Conservation (phyloP, 2,888 invertebrate species). For the Drosophila longiperda region DNA sequence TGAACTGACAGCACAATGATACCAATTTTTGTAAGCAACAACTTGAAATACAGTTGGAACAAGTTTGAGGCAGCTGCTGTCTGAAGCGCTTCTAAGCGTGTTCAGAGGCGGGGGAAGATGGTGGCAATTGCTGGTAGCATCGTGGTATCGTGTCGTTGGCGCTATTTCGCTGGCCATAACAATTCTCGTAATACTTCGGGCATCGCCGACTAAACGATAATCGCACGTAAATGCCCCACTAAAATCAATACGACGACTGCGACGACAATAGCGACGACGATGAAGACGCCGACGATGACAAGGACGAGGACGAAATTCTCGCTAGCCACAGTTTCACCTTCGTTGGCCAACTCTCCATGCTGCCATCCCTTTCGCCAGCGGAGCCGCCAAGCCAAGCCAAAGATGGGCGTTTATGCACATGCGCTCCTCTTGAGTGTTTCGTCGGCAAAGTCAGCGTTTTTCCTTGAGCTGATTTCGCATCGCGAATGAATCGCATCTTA, state of each 20-base stretch:
- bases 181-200: slow-evolving; percentile 83
- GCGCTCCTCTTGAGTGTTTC: slow-evolving; percentile 58
- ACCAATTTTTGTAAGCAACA: slow-evolving; percentile 44
- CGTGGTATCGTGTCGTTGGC: slow-evolving; percentile 62
- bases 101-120: background rate
- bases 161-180: slow-evolving; percentile 82
- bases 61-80: slow-evolving; percentile 23
- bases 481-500: slow-evolving; percentile 10
- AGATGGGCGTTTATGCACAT: slow-evolving; percentile 79
- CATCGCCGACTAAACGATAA: slow-evolving; percentile 84
- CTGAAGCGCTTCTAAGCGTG: slow-evolving; percentile 1
- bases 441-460: slow-evolving; percentile 12
- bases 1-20: slow-evolving; percentile 16
- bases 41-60: slow-evolving; percentile 33
- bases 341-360: slow-evolving; percentile 48
- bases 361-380: slow-evolving; percentile 60
- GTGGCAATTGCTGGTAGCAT: slow-evolving; percentile 65
- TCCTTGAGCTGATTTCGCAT: slow-evolving; percentile 24
- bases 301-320: slow-evolving; percentile 31
- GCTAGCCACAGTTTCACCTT: slow-evolving; percentile 64
- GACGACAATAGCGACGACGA: slow-evolving; percentile 38
- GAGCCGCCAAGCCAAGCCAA: slow-evolving; percentile 30
- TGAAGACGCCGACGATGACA: slow-evolving; percentile 6
- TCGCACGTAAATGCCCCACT: slow-evolving; percentile 84
- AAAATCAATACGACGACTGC: slow-evolving; percentile 83